These are phyloP conservation scores for Zaprionus kolodkinae DNA, from an alignment of 1,140 invertebrate species.

Conservation along the genomic window DNA sequence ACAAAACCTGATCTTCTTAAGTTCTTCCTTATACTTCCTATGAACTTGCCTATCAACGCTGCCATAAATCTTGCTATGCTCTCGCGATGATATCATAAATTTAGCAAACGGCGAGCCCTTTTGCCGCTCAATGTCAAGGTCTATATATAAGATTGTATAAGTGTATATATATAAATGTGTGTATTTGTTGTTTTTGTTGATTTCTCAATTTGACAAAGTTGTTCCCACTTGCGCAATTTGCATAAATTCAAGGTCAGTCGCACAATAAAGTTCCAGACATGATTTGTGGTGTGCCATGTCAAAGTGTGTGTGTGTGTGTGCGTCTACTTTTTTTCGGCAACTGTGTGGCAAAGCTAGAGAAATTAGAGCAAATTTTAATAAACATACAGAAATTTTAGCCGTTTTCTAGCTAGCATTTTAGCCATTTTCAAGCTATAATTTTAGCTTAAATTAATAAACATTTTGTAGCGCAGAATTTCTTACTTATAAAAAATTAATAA, in stretches of 20 bases:
- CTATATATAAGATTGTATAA: slow-evolving; percentile 24
- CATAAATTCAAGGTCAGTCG: slow-evolving; percentile 77
- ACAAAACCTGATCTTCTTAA: not conserved
- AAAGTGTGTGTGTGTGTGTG: slow-evolving; percentile 37
- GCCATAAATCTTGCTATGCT: slow-evolving; percentile 24
- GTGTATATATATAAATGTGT: not conserved
- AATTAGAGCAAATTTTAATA: slow-evolving; percentile 10
- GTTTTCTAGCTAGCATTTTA: not conserved
- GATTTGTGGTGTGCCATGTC: slow-evolving; percentile 44
- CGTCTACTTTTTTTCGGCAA: slow-evolving; percentile 60
- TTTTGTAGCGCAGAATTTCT: too few relatives aligned
- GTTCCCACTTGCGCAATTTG: slow-evolving; percentile 79
- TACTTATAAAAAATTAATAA: not conserved
- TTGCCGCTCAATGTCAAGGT: slow-evolving; percentile 60
- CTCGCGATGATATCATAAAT: slow-evolving; percentile 33
- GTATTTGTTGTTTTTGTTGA: slow-evolving; percentile 35
- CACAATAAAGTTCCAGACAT: slow-evolving; percentile 76
- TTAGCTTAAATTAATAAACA: not conserved
- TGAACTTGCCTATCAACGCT: not conserved
- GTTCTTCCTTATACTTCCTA: not conserved
- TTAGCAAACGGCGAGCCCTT: slow-evolving; percentile 45
- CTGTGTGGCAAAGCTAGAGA: slow-evolving; percentile 24
- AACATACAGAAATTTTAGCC: not conserved
- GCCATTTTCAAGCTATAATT: not conserved
- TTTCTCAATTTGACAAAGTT: slow-evolving; percentile 76